Evolutionary conservation across 2,888 invertebrate genomes (phyloP).

Genomic region (Scotopteryx bipunctaria): DNA sequence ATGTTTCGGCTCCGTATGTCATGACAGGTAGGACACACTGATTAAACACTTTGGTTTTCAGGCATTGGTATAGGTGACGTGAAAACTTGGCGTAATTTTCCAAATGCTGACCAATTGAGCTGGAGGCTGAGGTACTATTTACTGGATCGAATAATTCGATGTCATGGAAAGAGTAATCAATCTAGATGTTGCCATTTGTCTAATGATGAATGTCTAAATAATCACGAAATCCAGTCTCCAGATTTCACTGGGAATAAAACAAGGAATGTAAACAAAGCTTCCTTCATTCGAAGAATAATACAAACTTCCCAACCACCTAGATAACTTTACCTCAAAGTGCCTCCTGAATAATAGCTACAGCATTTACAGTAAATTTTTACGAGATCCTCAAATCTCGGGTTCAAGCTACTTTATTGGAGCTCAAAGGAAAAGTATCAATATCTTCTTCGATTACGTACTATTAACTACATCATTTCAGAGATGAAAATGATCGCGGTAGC

Average conservation of each 20-base stretch:
- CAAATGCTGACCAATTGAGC: not conserved
- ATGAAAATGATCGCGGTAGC: conserved; percentile 21
- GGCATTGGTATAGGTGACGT: no score
- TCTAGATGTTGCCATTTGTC: not conserved
- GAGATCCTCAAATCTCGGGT: conserved; percentile 29
- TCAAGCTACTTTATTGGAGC: conserved; percentile 23
- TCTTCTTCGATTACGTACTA: conserved; percentile 30
- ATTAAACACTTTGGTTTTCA: no score
- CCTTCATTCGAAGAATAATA: conserved; percentile 8
- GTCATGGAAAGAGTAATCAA: not conserved
- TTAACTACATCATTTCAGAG: conserved; percentile 28
- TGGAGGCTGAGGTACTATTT: not conserved
- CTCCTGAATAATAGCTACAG: conserved; percentile 22
- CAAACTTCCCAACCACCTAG: conserved; percentile 8
- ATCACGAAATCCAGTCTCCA: not conserved
- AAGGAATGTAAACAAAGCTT: conserved; percentile 7
- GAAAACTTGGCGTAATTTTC: not conserved
- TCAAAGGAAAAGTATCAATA: conserved; percentile 30
- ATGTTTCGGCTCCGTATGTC: no score
- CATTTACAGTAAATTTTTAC: conserved; percentile 28
- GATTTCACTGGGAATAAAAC: not conserved
- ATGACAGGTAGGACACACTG: no score
- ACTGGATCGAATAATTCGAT: not conserved
- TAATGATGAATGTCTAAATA: not conserved
- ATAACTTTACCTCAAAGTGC: conserved; percentile 17